phyloP scores from a whole-genome alignment of 2,113 vertebrate species.

The Zosterops pallidus region DNA sequence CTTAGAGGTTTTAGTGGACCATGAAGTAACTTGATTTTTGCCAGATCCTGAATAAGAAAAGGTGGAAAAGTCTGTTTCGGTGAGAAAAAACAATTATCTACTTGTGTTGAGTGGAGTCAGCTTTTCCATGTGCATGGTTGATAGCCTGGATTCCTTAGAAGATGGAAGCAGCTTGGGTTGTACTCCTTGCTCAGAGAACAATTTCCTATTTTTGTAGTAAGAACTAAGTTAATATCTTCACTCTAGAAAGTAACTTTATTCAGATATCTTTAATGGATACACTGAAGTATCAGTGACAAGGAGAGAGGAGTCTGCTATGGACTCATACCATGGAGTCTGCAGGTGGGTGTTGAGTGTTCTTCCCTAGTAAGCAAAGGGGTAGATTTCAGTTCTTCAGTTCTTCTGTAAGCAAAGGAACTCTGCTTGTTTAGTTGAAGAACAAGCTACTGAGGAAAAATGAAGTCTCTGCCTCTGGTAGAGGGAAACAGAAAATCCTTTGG shows the following conservation, averaged over 20 bases:
- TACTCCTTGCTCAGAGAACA: neutral
- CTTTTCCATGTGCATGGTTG: neutral
- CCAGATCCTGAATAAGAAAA: neutral
- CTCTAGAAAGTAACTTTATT: neutral
- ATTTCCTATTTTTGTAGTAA: neutral
- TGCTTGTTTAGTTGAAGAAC: neutral
- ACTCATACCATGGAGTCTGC: neutral
- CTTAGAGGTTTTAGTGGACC: neutral
- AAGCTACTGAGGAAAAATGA: neutral
- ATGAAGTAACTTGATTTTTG: neutral
- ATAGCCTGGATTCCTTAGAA: neutral
- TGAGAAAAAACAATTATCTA: neutral
- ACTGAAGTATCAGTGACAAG: neutral
- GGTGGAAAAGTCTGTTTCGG: neutral
- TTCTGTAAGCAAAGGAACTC: neutral
- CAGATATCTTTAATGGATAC: neutral
- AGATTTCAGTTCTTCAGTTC: neutral
- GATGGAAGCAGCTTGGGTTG: neutral
- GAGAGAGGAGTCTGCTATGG: neutral
- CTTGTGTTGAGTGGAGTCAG: neutral
- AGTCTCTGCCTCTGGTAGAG: neutral
- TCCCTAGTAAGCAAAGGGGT: neutral
- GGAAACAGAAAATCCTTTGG: neutral
- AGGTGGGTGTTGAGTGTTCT: neutral
- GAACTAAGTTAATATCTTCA: neutral